phyloP scores from a whole-genome alignment of 2,888 invertebrate species.

The Tetragnatha montana region DNA sequence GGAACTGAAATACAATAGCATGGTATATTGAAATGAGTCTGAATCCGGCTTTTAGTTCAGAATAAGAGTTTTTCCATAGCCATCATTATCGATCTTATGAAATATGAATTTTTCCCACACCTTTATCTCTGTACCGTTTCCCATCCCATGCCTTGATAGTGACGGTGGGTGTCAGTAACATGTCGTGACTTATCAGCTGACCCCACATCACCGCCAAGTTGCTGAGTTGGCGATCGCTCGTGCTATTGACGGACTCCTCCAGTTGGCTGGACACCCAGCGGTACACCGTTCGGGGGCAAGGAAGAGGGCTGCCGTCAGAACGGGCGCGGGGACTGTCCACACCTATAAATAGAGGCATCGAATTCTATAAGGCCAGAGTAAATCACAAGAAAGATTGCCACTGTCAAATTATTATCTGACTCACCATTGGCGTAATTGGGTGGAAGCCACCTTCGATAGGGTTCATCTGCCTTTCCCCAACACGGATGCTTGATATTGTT shows the following conservation, averaged over 20 bases:
- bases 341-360: conserved; percentile 66
- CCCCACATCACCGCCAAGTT: conserved; percentile 93
- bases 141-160: conserved; percentile 57
- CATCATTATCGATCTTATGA: too few species aligned
- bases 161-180: conserved; percentile 84
- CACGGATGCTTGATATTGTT: conserved; percentile 65
- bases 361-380: too few species aligned
- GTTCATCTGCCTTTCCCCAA: conserved; percentile 66
- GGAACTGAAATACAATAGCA: conserved; percentile 28
- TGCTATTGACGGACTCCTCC: conserved; percentile 79
- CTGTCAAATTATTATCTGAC: not conserved
- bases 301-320: conserved; percentile 78
- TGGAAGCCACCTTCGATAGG: conserved; percentile 63
- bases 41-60: not conserved
- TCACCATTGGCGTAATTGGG: conserved; percentile 62
- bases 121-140: conserved; percentile 14
- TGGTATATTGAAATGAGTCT: not conserved
- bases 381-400: too few species aligned
- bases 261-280: conserved; percentile 81
- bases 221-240: conserved; percentile 88
- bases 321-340: conserved; percentile 72
- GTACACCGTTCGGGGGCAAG: conserved; percentile 83
- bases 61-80: too few species aligned
- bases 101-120: conserved; percentile 9
- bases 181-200: conserved; percentile 92